These are phyloP conservation scores for Dicycla oo DNA, from an alignment of 2,888 invertebrate species.

Conservation along the genomic window DNA sequence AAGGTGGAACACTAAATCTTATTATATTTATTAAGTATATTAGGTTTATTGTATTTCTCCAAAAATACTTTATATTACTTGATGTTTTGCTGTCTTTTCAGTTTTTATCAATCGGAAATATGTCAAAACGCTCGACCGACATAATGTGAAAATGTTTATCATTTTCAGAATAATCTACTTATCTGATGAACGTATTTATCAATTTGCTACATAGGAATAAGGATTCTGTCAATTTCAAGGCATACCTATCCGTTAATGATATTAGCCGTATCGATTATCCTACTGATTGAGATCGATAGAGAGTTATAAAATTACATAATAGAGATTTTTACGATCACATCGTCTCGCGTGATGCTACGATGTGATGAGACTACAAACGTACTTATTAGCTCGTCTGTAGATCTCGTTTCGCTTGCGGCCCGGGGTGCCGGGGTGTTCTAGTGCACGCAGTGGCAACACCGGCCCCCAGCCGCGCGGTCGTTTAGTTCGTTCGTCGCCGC, in stretches of 20 bases:
- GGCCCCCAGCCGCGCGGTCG: constrained; percentile 82
- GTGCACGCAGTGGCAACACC: constrained; percentile 87
- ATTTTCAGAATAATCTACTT: constrained; percentile 43
- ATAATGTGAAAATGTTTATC: constrained; percentile 44
- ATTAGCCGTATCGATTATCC: constrained; percentile 26
- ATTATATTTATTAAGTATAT: not conserved
- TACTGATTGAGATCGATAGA: constrained; percentile 62
- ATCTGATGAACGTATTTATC: constrained; percentile 28
- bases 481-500: constrained; percentile 73
- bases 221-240: constrained; percentile 17
- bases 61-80: not conserved
- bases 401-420: constrained; percentile 74
- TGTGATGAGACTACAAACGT: constrained; percentile 71
- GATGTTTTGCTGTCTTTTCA: constrained; percentile 6
- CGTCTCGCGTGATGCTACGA: constrained; percentile 71
- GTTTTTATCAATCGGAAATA: constrained; percentile 39
- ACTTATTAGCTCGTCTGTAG: constrained; percentile 64
- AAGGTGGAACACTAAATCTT: too few relatives aligned
- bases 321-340: constrained; percentile 65
- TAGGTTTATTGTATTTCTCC: not conserved
- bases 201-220: not conserved
- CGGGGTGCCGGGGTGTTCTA: constrained; percentile 77
- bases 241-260: constrained; percentile 20
- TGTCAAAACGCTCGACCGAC: constrained; percentile 33
- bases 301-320: constrained; percentile 70